Conservation (phyloP, 2,797 vertebrate genomes). For the Micromesistius poutassou region DNA sequence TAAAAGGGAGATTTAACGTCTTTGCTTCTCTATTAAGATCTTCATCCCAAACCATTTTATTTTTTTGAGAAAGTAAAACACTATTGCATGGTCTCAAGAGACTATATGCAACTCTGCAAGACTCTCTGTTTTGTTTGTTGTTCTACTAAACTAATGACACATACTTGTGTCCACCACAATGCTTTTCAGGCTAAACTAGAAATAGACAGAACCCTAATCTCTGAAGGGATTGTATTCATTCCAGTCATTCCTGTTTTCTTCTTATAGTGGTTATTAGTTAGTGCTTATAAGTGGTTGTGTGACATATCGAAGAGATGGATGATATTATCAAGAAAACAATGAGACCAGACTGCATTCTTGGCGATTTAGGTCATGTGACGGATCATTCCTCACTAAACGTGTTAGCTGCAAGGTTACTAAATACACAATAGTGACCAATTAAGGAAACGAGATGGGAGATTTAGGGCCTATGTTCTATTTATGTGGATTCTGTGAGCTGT, state of each 20-base stretch:
- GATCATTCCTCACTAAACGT: background rate
- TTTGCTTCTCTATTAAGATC: background rate
- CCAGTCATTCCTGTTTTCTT: background rate
- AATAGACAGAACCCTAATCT: background rate
- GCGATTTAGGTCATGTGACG: background rate
- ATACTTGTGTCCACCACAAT: too few species aligned
- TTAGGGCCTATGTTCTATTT: background rate
- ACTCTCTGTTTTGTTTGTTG: background rate
- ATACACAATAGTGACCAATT: constrained; percentile 1
- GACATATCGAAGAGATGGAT: background rate
- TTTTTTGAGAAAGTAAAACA: background rate
- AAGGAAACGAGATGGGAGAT: background rate
- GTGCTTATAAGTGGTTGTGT: background rate
- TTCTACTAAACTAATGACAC: background rate
- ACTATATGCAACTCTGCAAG: background rate
- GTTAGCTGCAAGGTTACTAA: background rate
- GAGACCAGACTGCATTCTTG: background rate
- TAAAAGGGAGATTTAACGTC: background rate
- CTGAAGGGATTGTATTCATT: background rate
- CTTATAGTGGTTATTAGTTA: too few species aligned
- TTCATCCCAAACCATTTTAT: background rate
- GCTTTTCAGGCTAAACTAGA: background rate
- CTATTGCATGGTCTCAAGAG: background rate
- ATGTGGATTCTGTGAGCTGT: background rate
- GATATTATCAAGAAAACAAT: background rate